These are phyloP conservation scores for Caenorhabditis zanzibari DNA, from an alignment of 2,888 invertebrate species.

Conservation along the genomic window DNA sequence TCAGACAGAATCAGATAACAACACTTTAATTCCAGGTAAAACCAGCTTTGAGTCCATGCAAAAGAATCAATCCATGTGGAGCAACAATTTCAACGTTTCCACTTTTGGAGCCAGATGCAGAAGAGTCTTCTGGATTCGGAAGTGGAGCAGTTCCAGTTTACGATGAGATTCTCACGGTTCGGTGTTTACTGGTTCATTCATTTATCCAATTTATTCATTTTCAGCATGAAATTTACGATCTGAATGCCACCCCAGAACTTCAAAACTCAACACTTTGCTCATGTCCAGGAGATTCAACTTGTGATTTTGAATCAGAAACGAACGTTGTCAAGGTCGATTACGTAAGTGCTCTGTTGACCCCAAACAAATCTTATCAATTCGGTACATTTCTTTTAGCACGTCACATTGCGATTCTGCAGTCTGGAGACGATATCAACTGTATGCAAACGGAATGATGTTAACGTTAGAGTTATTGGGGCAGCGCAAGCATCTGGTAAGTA, in stretches of 20 bases:
- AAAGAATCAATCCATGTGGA: conserved; percentile 55
- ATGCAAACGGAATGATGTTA: conserved; percentile 40
- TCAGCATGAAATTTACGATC: conserved; percentile 66
- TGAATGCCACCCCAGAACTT: conserved; percentile 49
- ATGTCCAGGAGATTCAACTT: conserved; percentile 45
- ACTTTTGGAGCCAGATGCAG: conserved; percentile 59
- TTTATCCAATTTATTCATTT: neutral
- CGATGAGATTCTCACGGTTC: conserved; percentile 65
- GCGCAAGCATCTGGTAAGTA: conserved; percentile 57
- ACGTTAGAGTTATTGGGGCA: conserved; percentile 57
- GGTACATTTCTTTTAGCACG: conserved; percentile 45
- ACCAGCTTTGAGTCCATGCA: conserved; percentile 44
- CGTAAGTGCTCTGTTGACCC: conserved; percentile 39
- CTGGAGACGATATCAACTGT: conserved; percentile 40
- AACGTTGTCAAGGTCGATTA: conserved; percentile 63
- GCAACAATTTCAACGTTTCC: conserved; percentile 60
- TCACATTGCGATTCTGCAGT: conserved; percentile 62
- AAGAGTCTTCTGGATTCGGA: conserved; percentile 60
- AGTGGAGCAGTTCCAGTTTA: conserved; percentile 61
- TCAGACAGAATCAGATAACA: neutral
- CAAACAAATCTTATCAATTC: conserved; percentile 18
- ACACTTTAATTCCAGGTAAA: conserved; percentile 36
- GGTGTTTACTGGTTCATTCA: neutral
- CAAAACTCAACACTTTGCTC: conserved; percentile 55
- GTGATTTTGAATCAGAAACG: conserved; percentile 59